Evolutionary conservation across 1,140 invertebrate species (phyloP), one percentile per base, ranked within the genome.

Genomic region (Drosophila kanapiae): DNA sequence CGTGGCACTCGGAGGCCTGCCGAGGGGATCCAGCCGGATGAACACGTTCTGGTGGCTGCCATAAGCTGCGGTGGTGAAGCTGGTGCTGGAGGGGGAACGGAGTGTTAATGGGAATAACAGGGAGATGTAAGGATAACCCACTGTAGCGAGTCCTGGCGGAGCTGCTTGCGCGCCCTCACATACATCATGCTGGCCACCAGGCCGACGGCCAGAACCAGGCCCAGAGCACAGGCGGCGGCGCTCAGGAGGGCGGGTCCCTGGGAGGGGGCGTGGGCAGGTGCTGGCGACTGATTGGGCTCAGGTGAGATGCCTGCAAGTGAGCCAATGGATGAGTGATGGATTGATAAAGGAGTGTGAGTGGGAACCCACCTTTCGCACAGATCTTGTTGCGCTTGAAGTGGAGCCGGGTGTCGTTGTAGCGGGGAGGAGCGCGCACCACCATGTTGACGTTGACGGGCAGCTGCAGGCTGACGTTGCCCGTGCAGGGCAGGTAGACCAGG

Each of bases 381-480:
- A 97, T 96, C 94, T 98, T 98, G 93, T 97, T 97, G 75, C 97
- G 94, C 88, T 96, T 96, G 93, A 98, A 96, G 65, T 96, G 95
- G 33, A 98, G 93, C 53, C 94, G 93, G 6, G 96, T 97, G 72
- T 96, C 95, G 86, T 97, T 97, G 83, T 80, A 80, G 3, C 92
- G 84, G 18, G 94, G 93, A 10, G 94, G 94, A 47, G 95, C 94
- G 38, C 95, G 94, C 5, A 95, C 93, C 7, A 96, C 96, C 63
- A 99, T 96, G 91, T 98, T 98, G 64, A 99, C 94, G 45, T 95
- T 95, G 58, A 99, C 95, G 5, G 95, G 95, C 7, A 99, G 95
- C 96, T 78, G 94, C 93, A 65, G 85, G 69, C 72, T 92, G 35
- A 92, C 93, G 47, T 95, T 93, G 8, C 97, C 97, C 0, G 97